Conservation (phyloP, 2,888 invertebrate genomes). For the Eristalis tenax region DNA sequence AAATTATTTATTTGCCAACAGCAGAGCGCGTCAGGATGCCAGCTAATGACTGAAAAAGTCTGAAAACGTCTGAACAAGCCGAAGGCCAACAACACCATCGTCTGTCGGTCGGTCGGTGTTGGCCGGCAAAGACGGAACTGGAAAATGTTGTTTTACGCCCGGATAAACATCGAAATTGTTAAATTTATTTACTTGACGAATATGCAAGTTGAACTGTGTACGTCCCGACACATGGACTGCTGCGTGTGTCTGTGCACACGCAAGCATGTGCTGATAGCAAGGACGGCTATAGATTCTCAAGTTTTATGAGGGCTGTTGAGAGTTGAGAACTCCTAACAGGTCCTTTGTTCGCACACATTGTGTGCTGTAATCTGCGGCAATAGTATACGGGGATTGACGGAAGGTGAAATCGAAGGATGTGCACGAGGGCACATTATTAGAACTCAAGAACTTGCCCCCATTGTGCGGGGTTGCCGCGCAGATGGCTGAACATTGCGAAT, state of each 20-base stretch:
- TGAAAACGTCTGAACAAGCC: not conserved
- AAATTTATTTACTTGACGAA: slow-evolving; percentile 33
- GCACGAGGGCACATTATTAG: not conserved
- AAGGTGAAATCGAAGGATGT: slow-evolving; percentile 3
- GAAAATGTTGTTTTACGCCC: slow-evolving; percentile 29
- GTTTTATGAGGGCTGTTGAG: slow-evolving; percentile 18
- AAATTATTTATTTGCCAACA: slow-evolving; percentile 61
- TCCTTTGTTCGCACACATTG: slow-evolving; percentile 10
- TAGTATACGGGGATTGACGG: not conserved
- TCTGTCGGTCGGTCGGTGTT: too few relatives aligned
- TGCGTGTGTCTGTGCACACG: not conserved
- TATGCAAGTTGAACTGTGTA: slow-evolving; percentile 8
- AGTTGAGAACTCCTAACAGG: slow-evolving; percentile 15
- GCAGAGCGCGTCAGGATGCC: slow-evolving; percentile 31
- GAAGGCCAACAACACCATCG: not conserved
- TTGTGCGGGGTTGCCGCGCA: not conserved
- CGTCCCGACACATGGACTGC: not conserved
- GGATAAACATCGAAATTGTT: slow-evolving; percentile 43
- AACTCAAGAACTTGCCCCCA: not conserved
- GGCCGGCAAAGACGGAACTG: slow-evolving; percentile 1
- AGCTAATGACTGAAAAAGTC: slow-evolving; percentile 34
- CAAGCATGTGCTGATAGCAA: not conserved
- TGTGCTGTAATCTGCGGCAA: not conserved
- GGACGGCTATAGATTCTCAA: slow-evolving; percentile 7
- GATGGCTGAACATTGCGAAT: not conserved